Evolutionary conservation across 1,140 invertebrate species (phyloP).

Genomic region (Coptotermes formosanus): DNA sequence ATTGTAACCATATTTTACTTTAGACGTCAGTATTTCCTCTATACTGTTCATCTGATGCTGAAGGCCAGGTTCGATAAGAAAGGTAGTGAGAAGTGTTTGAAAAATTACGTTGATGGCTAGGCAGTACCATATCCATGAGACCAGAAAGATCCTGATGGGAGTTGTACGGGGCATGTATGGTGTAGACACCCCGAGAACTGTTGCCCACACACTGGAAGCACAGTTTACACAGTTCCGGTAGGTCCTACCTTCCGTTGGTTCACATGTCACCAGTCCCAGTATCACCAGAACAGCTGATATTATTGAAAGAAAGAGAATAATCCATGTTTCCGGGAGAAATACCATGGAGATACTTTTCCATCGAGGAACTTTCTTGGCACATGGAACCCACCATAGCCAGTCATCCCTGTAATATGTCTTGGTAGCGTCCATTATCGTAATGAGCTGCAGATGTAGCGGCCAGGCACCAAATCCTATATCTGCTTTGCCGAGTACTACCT

Average conservation of each 20-base stretch:
- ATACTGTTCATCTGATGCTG: not conserved
- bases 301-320: not conserved
- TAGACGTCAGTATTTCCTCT: not conserved
- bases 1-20: not conserved
- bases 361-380: not conserved
- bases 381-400: not conserved
- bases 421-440: not conserved
- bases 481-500: not conserved
- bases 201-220: not conserved
- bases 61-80: not conserved
- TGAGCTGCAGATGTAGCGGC: not conserved
- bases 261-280: not conserved
- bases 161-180: not conserved
- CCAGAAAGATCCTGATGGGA: not conserved
- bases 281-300: not conserved
- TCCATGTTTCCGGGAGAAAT: not conserved
- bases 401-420: not conserved
- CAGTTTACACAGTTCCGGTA: not conserved
- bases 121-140: not conserved
- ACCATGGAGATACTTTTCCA: conserved; percentile 1
- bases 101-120: not conserved
- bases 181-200: not conserved
- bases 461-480: not conserved
- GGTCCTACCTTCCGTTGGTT: not conserved
- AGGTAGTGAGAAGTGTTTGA: not conserved